Evolutionary conservation across 2,113 vertebrate genomes (phyloP).

Genomic region (Cyanocitta stelleri): DNA sequence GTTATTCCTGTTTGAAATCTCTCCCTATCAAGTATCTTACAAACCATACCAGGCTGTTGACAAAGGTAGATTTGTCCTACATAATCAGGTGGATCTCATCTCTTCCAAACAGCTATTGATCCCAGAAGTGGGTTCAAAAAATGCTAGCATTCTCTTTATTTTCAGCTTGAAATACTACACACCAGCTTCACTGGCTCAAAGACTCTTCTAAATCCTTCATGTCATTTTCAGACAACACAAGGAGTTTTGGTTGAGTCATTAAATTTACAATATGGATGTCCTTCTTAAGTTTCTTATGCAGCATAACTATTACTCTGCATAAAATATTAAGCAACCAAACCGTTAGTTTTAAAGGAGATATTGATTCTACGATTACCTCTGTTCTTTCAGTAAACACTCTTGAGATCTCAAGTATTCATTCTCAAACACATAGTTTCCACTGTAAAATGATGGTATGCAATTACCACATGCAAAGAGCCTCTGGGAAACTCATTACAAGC

Average conservation of each 20-base stretch:
- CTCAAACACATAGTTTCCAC: neutral
- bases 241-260: neutral
- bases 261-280: neutral
- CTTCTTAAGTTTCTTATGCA: neutral
- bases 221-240: neutral
- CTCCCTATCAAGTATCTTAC: neutral
- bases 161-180: neutral
- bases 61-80: neutral
- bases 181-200: neutral
- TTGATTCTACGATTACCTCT: neutral
- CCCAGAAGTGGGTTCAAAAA: neutral
- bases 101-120: neutral
- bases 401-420: neutral
- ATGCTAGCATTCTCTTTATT: neutral
- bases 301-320: neutral
- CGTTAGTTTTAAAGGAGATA: neutral
- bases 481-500: neutral
- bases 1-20: neutral
- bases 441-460: neutral
- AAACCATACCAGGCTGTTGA: neutral
- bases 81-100: neutral
- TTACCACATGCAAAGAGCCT: neutral
- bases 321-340: constrained; percentile 27
- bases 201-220: neutral
- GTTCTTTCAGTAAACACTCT: neutral